Evolutionary conservation across 2,888 invertebrate genomes (phyloP).

Genomic region (Cancer borealis): DNA sequence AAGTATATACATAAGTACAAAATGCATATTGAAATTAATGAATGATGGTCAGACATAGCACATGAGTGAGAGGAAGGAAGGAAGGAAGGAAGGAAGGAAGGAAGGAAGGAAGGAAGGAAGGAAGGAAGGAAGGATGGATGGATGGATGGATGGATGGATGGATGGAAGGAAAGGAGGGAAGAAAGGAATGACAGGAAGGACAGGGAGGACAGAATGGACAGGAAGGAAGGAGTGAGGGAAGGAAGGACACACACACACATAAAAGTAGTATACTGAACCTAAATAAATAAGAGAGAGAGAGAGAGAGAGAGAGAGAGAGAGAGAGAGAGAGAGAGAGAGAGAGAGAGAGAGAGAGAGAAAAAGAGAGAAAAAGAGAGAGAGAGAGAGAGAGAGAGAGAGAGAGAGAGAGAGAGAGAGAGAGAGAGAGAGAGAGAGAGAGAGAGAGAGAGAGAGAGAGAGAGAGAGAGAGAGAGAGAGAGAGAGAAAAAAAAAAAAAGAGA

Average conservation of each 20-base stretch:
- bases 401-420: too few species aligned
- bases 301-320: too few species aligned
- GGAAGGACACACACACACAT: neutral
- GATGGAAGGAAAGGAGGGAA: neutral
- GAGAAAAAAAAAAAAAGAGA: neutral
- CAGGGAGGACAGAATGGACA: neutral
- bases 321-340: too few species aligned
- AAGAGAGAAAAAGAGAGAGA: neutral
- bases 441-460: too few species aligned
- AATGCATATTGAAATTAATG: constrained; percentile 26
- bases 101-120: too few species aligned
- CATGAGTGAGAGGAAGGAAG: neutral
- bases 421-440: too few species aligned
- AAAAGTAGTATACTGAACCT: too few species aligned
- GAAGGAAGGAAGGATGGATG: too few species aligned
- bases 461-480: too few species aligned
- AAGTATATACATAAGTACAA: neutral
- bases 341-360: too few species aligned
- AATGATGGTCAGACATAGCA: neutral
- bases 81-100: too few species aligned
- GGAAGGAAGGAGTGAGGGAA: too few species aligned
- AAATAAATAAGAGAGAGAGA: neutral
- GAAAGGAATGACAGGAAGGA: neutral
- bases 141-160: neutral
- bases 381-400: neutral